A percentile compares a stretch with the other conserved stretches of the same genome.
Evolutionary conservation across 1,140 invertebrate species (phyloP).

Genomic region (Ceratina japonica): DNA sequence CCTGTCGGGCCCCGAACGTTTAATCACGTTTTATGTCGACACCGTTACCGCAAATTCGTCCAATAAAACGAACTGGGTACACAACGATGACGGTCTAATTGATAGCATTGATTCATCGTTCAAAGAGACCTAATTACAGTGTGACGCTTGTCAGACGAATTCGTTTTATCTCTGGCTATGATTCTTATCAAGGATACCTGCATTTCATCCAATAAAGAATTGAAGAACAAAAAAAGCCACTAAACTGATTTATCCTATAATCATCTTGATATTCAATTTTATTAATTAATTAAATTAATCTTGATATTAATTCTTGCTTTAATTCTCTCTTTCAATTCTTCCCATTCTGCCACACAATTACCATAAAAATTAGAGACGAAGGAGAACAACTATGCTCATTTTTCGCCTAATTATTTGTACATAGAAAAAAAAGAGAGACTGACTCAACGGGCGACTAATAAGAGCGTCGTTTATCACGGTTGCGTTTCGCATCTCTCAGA

Average conservation of each 20-base stretch:
- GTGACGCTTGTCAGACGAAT: not conserved
- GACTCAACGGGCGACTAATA: not conserved
- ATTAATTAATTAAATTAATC: too few relatives aligned
- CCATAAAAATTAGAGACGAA: too few relatives aligned
- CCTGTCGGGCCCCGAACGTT: not conserved
- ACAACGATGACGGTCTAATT: not conserved
- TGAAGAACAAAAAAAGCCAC: too few relatives aligned
- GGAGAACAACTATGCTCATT: too few relatives aligned
- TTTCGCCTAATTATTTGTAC: too few relatives aligned
- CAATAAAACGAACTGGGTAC: not conserved
- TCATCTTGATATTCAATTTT: too few relatives aligned
- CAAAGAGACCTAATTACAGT: not conserved
- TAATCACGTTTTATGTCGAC: conserved; percentile 3
- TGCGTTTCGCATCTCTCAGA: too few relatives aligned
- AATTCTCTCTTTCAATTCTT: too few relatives aligned
- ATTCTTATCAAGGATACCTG: not conserved
- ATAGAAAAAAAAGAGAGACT: not conserved
- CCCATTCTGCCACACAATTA: too few relatives aligned
- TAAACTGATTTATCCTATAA: not conserved
- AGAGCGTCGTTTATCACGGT: not conserved
- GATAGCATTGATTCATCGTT: not conserved
- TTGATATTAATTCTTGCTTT: too few relatives aligned
- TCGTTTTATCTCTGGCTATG: conserved; percentile 7
- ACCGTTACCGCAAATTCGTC: not conserved
- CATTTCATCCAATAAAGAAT: too few relatives aligned